Percentiles rank a stretch among this genome's conserved stretches.
Evolutionary conservation across 92 coral and sea anemone genomes (phyloP).

Genomic region (Meandrina meandrites): DNA sequence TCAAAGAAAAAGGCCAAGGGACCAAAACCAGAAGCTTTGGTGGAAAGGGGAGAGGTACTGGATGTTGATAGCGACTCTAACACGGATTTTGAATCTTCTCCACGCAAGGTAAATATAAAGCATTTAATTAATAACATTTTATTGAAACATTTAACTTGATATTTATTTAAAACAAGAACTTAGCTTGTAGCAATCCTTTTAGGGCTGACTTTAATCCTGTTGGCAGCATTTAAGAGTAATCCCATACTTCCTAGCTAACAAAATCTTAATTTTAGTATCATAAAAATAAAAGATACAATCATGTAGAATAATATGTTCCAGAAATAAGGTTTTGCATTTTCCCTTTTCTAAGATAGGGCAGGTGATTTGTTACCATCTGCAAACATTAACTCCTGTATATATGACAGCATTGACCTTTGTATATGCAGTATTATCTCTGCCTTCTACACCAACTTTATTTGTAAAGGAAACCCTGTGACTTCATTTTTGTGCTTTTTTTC

Average conservation of each 20-base stretch:
- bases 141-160: background rate
- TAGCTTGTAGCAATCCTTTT: background rate
- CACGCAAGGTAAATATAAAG: constrained; percentile 14
- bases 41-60: background rate
- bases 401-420: no score
- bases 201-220: no score
- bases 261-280: no score
- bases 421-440: no score
- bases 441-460: background rate
- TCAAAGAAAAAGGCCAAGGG: constrained; percentile 15
- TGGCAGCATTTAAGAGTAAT: background rate
- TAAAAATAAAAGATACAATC: no score
- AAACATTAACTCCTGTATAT: no score
- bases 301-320: no score
- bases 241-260: background rate
- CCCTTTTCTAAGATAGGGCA: no score
- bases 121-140: background rate
- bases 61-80: constrained; percentile 2
- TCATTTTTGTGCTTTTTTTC: background rate
- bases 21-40: constrained; percentile 6
- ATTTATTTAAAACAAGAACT: background rate
- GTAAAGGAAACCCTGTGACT: background rate
- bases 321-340: no score
- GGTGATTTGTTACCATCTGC: no score
- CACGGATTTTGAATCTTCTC: constrained; percentile 1